Percentiles rank a stretch among this genome's conserved stretches.
phyloP scores from a whole-genome alignment of 2,888 invertebrate species.

The Xylophagus ater region DNA sequence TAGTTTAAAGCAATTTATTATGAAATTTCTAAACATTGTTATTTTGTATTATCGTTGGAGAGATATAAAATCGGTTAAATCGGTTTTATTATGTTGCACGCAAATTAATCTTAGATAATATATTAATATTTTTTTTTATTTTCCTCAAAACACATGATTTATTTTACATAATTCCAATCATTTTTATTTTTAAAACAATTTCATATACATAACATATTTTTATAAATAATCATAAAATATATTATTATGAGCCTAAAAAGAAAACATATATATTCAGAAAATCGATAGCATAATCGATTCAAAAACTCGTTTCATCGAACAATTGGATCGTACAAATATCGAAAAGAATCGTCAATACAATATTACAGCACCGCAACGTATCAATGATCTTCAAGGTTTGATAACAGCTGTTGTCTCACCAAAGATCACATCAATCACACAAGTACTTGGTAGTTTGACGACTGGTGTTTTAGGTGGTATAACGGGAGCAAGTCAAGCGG shows the following conservation, averaged over 20 bases:
- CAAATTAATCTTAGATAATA: too few relatives aligned
- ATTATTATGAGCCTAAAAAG: too few relatives aligned
- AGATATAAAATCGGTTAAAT: too few relatives aligned
- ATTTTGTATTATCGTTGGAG: too few relatives aligned
- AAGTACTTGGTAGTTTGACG: constrained; percentile 51
- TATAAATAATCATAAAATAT: too few relatives aligned
- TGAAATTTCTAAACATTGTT: too few relatives aligned
- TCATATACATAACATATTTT: too few relatives aligned
- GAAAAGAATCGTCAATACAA: constrained; percentile 65
- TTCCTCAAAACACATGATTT: background rate
- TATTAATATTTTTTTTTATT: constrained; percentile 2
- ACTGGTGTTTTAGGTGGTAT: constrained; percentile 44
- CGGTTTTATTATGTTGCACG: too few relatives aligned
- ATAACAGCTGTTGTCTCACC: constrained; percentile 60
- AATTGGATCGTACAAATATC: constrained; percentile 60
- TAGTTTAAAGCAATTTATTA: too few relatives aligned
- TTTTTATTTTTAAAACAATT: too few relatives aligned
- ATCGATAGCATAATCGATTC: constrained; percentile 71
- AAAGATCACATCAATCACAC: constrained; percentile 56
- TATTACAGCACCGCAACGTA: constrained; percentile 54
- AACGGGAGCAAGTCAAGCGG: constrained; percentile 42
- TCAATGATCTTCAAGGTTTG: constrained; percentile 51
- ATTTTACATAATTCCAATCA: background rate
- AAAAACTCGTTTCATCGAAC: constrained; percentile 59
- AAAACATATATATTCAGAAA: constrained; percentile 49